Conservation (phyloP, 2,113 vertebrate genomes). For the Caranx melampygus region DNA sequence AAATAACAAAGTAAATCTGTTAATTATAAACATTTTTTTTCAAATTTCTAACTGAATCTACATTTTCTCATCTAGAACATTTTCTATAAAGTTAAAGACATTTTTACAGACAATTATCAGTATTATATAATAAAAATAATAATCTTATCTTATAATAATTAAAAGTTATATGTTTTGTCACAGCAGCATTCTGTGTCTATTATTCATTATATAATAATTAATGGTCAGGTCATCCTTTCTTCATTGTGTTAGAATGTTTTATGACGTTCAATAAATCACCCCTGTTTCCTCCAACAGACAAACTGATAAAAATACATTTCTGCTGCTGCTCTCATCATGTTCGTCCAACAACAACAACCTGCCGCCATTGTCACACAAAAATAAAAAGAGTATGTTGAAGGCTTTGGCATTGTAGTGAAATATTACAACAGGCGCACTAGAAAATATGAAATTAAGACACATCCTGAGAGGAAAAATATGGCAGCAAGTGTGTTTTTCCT, state of each 20-base stretch:
- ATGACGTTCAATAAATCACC: constrained; percentile 30
- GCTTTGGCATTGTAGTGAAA: constrained; percentile 58
- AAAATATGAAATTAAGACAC: constrained; percentile 68
- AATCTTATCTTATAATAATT: no score
- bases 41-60: no score
- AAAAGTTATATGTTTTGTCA: no score
- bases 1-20: background rate
- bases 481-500: constrained; percentile 77
- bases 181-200: no score
- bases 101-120: no score
- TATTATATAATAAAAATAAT: no score
- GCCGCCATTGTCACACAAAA: background rate
- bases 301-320: background rate
- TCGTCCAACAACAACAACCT: background rate
- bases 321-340: background rate
- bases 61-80: background rate
- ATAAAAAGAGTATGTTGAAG: constrained; percentile 15
- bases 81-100: background rate
- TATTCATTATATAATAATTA: no score
- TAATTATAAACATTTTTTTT: background rate
- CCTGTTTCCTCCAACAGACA: constrained; percentile 12
- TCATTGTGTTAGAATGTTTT: background rate
- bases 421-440: constrained; percentile 52
- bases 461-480: constrained; percentile 80
- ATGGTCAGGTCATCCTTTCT: background rate